Conservation (phyloP, 1,140 invertebrate genomes). For the Zaprionus nigranus region DNA sequence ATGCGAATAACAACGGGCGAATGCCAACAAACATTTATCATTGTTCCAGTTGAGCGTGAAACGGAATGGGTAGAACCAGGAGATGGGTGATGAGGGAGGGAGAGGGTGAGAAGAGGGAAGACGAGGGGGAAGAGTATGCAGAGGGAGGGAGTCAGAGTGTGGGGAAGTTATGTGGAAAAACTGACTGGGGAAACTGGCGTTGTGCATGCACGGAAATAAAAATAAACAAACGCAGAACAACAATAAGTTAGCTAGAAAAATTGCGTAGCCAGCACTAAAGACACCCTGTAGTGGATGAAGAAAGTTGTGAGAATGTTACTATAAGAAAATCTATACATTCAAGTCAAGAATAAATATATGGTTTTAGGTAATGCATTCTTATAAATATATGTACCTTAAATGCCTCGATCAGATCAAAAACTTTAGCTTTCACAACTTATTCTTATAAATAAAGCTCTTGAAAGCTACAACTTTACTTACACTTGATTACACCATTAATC, state of each 20-base stretch:
- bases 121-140: neutral
- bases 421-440: no score
- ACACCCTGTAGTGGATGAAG: neutral
- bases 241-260: neutral
- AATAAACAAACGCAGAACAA: constrained; percentile 55
- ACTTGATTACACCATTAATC: no score
- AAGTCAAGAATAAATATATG: no score
- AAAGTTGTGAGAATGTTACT: neutral
- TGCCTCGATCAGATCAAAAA: no score
- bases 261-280: neutral
- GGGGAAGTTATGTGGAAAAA: neutral
- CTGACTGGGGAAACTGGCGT: neutral
- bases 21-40: constrained; percentile 73
- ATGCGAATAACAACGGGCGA: constrained; percentile 68
- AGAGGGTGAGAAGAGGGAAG: neutral
- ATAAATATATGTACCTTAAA: no score
- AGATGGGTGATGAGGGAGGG: neutral
- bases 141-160: neutral
- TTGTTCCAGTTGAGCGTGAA: constrained; percentile 71
- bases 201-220: constrained; percentile 58
- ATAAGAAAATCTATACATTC: no score
- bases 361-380: no score
- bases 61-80: constrained; percentile 30
- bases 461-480: no score
- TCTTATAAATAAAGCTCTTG: no score